Evolutionary conservation across 2,113 vertebrate genomes (phyloP), one percentile per base, ranked within the genome.

Genomic region (Seriola quinqueradiata): DNA sequence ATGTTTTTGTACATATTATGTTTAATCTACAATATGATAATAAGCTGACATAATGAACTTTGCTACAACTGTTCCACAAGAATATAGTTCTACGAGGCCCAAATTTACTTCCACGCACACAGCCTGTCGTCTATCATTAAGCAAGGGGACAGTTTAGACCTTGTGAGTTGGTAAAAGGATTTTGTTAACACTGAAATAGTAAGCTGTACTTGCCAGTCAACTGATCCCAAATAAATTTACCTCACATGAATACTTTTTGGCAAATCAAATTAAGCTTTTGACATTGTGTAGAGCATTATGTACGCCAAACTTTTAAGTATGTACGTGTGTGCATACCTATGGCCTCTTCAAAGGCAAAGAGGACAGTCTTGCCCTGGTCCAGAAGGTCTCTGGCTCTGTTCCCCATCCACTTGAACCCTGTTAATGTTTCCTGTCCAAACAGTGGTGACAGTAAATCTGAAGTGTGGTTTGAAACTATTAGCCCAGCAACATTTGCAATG

Each of bases 321-420:
- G 16, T 73, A 59, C 38, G 25, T 81, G 66, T 21, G 21, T 42
- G 12, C 23, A 50, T 97, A 99, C 98, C 98, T 79, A 99, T 99
- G 65, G 98, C 98, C 88, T 99, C 98, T 83, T 99, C 98, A 92
- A 99, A 99, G 63, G 98, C 97, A 95, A 99, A 99, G 52, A 99
- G 93, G 76, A 99, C 97, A 4, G 90, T 96, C 85, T 99, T 99
- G 34, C 95, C 96, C 87, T 98, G 95, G 81, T 98, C 96, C 92
- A 97, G 93, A 17, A 99, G 96, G 78, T 98, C 96, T 67, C 94
- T 96, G 80, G 97, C 96, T 94, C 97, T 92, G 93, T 99, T 99
- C 75, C 98, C 98, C 98, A 99, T 99, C 98, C 98, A 99, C 83
- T 99, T 99, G 90, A 99, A 99, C 73, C 98, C 98, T 1, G 98